Base-by-base conservation (phyloP, 2,113 vertebrate genomes). In the Malaclemys terrapin region DNA sequence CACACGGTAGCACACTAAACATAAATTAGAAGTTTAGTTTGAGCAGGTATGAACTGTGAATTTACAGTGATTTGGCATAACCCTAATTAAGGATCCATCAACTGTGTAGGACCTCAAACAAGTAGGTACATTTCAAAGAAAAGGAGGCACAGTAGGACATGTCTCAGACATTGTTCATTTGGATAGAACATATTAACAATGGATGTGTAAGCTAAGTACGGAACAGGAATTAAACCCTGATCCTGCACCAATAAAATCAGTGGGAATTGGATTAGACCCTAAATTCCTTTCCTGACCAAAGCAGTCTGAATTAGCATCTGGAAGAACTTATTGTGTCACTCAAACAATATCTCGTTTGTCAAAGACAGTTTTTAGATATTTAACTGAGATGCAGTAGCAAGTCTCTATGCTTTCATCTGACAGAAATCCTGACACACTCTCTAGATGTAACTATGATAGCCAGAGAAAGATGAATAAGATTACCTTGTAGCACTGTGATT, bases 201-300 rank as follows among this genome's bases (percentile, higher is more conserved):
- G 7, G 27, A 82, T 82, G 27, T 10, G 5, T 25, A 88, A 85
- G 25, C 16, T 29, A 11, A 10, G 79, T 0, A 0, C 19, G 11
- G 8, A 90, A 57, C 4, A 17, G 35, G 59, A 91, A 89, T 85
- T 84, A 83, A 88, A 57, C 24, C 24, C 24, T 25, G 56, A 57
- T 57, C 22, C 56, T 25, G 56, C 56, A 57, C 24, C 56, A 57
- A 57, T 57, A 57, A 57, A 24, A 57, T 57, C 56, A 57, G 22
- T 57, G 7, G 56, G 56, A 57, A 57, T 57, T 57, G 9, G 24
- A 25, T 25, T 57, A 17, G 82, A 93, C 84, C 69, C 49, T 90
- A 3, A 80, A 69, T 49, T 80, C 13, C 27, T 19, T 49, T 84
- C 84, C 52, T 25, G 25, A 87, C 45, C 8, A 5, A 20, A 19